A percentile compares a stretch with the other conserved stretches of the same genome.
Conservation (phyloP, 1,140 invertebrate genomes). For the Hetaerina americana region DNA sequence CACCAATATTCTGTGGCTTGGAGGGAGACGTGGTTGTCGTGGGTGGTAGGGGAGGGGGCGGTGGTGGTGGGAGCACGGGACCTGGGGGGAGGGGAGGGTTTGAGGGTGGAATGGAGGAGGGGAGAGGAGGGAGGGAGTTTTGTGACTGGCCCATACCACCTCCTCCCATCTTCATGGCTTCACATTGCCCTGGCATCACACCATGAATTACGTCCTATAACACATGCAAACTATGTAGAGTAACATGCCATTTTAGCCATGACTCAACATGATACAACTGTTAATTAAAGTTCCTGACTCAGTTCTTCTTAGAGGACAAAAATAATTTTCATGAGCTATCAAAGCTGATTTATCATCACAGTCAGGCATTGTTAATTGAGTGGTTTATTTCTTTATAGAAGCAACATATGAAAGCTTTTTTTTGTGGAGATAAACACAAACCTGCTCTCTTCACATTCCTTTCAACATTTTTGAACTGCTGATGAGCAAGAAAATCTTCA, state of each 20-base stretch:
- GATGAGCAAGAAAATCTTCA: too few species aligned
- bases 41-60: conserved; percentile 17
- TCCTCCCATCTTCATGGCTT: not conserved
- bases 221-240: too few species aligned
- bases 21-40: conserved; percentile 11
- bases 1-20: conserved; percentile 14
- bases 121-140: conserved; percentile 19
- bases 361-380: not conserved
- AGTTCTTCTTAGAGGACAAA: not conserved
- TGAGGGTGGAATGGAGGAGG: conserved; percentile 5
- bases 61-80: conserved; percentile 11
- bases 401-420: too few species aligned
- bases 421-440: too few species aligned
- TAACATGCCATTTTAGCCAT: too few species aligned
- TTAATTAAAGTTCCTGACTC: too few species aligned
- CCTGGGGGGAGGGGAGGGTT: conserved; percentile 12
- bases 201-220: not conserved
- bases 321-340: not conserved
- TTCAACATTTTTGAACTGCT: too few species aligned
- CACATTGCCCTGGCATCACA: not conserved
- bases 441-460: too few species aligned
- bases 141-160: not conserved
- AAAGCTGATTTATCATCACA: not conserved
- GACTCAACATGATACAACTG: too few species aligned
- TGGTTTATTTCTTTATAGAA: not conserved